These are phyloP conservation scores for Acrossocheilus fasciatus DNA, from an alignment of 2,797 vertebrate genomes.

Conservation along the genomic window DNA sequence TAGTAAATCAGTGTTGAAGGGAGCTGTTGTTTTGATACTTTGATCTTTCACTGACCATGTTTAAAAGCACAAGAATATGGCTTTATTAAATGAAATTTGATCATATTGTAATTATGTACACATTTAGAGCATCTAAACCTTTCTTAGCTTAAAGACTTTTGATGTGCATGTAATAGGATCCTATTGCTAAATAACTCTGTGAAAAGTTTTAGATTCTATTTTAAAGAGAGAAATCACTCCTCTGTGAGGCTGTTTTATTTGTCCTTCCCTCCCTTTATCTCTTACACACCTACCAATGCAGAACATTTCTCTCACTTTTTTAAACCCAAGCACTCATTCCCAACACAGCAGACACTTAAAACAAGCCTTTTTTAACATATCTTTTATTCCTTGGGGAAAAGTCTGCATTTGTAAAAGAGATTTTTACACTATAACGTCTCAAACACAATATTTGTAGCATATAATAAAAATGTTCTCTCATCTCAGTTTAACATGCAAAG, in stretches of 20 bases:
- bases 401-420: neutral
- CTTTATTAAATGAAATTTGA: neutral
- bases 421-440: no score
- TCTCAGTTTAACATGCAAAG: neutral
- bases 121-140: no score
- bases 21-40: neutral
- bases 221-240: neutral
- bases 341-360: neutral
- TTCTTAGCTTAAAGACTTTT: neutral
- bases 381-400: neutral
- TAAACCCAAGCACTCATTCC: neutral
- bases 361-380: neutral
- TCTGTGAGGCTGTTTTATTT: slow-evolving; percentile 13
- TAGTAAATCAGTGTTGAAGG: neutral
- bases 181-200: neutral
- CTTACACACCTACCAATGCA: neutral
- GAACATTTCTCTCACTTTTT: neutral
- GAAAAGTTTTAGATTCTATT: neutral
- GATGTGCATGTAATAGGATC: neutral
- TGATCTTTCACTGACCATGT: neutral
- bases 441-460: neutral
- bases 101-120: neutral
- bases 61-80: slow-evolving; percentile 1
- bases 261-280: neutral
- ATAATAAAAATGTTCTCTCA: neutral